These are phyloP conservation scores for Panurus biarmicus DNA, from an alignment of 2,113 vertebrate genomes.

Conservation along the genomic window DNA sequence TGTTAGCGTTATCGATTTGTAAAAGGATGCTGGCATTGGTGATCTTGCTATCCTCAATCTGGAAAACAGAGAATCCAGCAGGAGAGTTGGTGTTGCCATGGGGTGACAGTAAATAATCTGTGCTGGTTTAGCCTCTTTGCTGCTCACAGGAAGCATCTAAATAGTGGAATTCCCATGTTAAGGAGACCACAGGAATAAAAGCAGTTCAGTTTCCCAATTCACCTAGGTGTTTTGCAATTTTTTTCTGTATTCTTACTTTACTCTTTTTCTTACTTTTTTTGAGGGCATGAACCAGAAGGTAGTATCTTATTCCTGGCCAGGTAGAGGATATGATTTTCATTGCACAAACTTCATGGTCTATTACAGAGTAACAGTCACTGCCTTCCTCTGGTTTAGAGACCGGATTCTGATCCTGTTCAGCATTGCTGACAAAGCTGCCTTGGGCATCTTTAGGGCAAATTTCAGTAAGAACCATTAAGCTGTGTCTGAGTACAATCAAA, in stretches of 20 bases:
- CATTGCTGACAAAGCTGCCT: not conserved
- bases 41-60: conserved; percentile 72
- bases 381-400: not conserved
- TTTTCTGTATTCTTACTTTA: not conserved
- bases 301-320: not conserved
- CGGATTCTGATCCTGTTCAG: not conserved
- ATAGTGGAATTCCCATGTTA: not conserved
- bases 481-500: not conserved
- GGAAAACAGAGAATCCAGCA: conserved; percentile 29
- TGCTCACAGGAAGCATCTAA: not conserved
- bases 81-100: not conserved
- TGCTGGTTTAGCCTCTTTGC: not conserved
- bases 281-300: not conserved
- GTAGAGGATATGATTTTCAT: not conserved
- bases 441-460: not conserved
- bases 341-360: not conserved
- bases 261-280: not conserved
- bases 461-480: not conserved
- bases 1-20: conserved; percentile 76
- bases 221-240: not conserved
- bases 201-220: not conserved
- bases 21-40: conserved; percentile 71
- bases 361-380: not conserved
- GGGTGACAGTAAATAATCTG: not conserved
- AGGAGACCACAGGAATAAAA: not conserved